Evolutionary conservation across 2,113 vertebrate genomes (phyloP), one percentile per base, ranked within the genome.

Genomic region (Hippotragus niger): DNA sequence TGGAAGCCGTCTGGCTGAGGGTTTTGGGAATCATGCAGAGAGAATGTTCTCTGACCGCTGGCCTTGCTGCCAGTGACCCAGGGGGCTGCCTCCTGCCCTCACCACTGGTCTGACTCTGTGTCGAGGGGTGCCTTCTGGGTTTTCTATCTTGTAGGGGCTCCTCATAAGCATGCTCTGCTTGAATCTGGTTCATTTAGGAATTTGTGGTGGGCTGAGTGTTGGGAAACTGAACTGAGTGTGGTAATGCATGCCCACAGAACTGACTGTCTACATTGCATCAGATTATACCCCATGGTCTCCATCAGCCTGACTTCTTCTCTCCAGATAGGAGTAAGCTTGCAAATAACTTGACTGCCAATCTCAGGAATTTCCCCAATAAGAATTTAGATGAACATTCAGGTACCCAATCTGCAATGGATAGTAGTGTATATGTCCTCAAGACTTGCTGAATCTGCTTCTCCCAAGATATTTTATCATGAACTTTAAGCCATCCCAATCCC

Each of bases 401-500:
- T 9, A 4, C 14, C 29, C 25, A 10, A 2, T 53, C 31, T 17
- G 53, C 1, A 8, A 2, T 5, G 3, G 55, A 47, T 4, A 14
- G 8, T 53, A 36, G 2, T 33, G 33, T 36, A 3, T 14, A 29
- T 14, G 36, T 27, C 27, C 6, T 17, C 47, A 33, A 27, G 36
- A 15, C 31, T 17, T 13, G 1, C 6, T 5, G 36, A 25, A 16
- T 57, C 76, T 7, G 2, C 10, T 7, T 60, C 25, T 50, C 11
- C 36, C 25, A 15, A 81, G 14, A 36, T 23, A 11, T 16, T 74
- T 6, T 1, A 13, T 40, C 33, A 6, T 2, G 58, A 53, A 29
- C 36, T 16, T 52, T 31, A 31, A 8, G 27, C 16, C 16, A 13
- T 50, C 5, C 29, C 9, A 2, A 50, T 74, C 2, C 8, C 9